phyloP scores from a whole-genome alignment of 2,888 invertebrate genomes.

The Synergus japonicus region DNA sequence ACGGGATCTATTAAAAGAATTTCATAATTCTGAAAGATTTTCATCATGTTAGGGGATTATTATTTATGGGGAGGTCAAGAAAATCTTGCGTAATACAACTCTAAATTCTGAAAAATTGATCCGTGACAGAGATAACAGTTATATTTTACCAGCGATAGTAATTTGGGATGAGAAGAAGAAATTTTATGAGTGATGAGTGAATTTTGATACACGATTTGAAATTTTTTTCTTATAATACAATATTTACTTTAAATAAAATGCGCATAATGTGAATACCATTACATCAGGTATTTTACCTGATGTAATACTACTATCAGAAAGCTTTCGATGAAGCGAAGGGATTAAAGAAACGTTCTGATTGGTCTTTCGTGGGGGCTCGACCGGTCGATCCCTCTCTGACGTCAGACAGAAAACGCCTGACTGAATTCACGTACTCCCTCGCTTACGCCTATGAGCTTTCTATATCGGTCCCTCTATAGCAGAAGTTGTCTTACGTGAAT shows the following conservation, averaged over 20 bases:
- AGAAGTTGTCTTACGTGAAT: neutral
- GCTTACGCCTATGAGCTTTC: slow-evolving; percentile 46
- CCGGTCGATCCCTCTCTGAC: slow-evolving; percentile 67
- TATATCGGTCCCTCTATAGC: neutral
- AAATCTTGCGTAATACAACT: too few species aligned
- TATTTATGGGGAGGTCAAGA: too few species aligned
- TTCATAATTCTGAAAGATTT: neutral
- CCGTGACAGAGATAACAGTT: too few species aligned
- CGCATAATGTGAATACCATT: neutral
- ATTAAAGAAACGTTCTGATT: slow-evolving; percentile 60
- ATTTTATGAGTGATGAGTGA: neutral
- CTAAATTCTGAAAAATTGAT: neutral
- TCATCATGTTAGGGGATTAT: neutral
- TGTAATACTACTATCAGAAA: slow-evolving; percentile 48
- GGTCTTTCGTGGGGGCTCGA: slow-evolving; percentile 68
- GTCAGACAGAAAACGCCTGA: slow-evolving; percentile 28
- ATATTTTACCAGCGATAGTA: too few species aligned
- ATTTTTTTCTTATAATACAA: neutral
- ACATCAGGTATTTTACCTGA: slow-evolving; percentile 49
- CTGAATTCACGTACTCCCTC: slow-evolving; percentile 16
- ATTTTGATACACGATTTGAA: neutral
- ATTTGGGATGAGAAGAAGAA: neutral
- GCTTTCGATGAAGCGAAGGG: slow-evolving; percentile 48
- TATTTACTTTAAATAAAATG: neutral
- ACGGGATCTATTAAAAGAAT: neutral